Conservation (phyloP, 2,797 vertebrate species). For the Scyliorhinus canicula region DNA sequence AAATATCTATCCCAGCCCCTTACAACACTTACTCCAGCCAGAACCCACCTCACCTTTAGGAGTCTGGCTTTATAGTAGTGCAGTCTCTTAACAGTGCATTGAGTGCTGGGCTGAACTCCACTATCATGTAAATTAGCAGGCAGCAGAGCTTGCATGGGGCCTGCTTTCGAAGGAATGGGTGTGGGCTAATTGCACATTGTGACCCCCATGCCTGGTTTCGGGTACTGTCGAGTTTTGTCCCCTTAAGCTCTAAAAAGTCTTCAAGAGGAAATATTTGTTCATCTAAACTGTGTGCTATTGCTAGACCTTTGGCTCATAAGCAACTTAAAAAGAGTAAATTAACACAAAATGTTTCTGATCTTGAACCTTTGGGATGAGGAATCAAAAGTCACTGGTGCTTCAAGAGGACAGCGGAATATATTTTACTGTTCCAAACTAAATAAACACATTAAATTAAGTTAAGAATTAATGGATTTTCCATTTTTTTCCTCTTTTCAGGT, state of each 20-base stretch:
- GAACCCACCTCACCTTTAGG: not conserved
- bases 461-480: slow-evolving; percentile 17
- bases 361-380: not conserved
- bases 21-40: not conserved
- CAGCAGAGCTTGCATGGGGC: too few relatives aligned
- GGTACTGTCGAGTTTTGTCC: not conserved
- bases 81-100: not conserved
- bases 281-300: not conserved
- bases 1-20: not conserved
- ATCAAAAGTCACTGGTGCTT: too few relatives aligned
- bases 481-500: not conserved
- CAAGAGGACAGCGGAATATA: not conserved
- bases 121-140: too few relatives aligned
- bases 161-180: not conserved
- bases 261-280: not conserved
- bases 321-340: not conserved
- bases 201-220: not conserved
- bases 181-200: not conserved
- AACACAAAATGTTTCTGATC: not conserved
- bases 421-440: not conserved
- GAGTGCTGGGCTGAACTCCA: not conserved
- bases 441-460: not conserved
- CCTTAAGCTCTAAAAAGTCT: not conserved
- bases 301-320: not conserved
- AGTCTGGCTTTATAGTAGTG: not conserved